A percentile compares a stretch with the other conserved stretches of the same genome.
These are phyloP conservation scores for Drosophila sulfurigaster DNA, from an alignment of 1,140 invertebrate genomes.

Conservation along the genomic window DNA sequence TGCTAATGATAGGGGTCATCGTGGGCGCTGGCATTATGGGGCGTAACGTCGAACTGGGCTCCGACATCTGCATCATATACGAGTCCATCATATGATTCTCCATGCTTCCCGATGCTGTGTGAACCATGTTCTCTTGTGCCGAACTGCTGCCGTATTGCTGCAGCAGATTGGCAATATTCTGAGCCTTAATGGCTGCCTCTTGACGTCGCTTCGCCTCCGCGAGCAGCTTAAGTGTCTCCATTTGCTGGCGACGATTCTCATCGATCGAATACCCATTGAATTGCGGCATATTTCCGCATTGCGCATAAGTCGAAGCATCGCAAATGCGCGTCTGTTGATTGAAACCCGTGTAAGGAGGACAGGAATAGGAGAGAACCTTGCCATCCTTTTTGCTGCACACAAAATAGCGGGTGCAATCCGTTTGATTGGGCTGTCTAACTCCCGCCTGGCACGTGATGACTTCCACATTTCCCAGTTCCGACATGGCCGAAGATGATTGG, in stretches of 20 bases:
- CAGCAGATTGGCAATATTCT: conserved; percentile 70
- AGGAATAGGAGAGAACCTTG: conserved; percentile 85
- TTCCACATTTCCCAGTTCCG: conserved; percentile 75
- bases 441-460: conserved; percentile 85
- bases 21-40: conserved; percentile 39
- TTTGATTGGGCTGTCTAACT: conserved; percentile 85
- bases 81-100: conserved; percentile 64
- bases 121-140: neutral
- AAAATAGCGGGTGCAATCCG: conserved; percentile 86
- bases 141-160: conserved; percentile 62
- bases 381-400: conserved; percentile 85
- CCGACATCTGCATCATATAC: conserved; percentile 59
- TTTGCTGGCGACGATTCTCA: conserved; percentile 68
- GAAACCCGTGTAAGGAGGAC: conserved; percentile 86
- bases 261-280: conserved; percentile 64
- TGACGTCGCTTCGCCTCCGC: conserved; percentile 72
- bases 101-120: conserved; percentile 42
- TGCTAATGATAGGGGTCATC: conserved; percentile 9
- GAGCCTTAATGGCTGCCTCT: conserved; percentile 71
- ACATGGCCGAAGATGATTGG: conserved; percentile 34
- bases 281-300: conserved; percentile 67
- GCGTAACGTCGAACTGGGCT: conserved; percentile 49
- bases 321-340: conserved; percentile 85
- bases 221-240: conserved; percentile 72
- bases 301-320: conserved; percentile 81